phyloP scores from a whole-genome alignment of 37 sponge, comb jelly and placozoan species.

The Geodia barretti region DNA sequence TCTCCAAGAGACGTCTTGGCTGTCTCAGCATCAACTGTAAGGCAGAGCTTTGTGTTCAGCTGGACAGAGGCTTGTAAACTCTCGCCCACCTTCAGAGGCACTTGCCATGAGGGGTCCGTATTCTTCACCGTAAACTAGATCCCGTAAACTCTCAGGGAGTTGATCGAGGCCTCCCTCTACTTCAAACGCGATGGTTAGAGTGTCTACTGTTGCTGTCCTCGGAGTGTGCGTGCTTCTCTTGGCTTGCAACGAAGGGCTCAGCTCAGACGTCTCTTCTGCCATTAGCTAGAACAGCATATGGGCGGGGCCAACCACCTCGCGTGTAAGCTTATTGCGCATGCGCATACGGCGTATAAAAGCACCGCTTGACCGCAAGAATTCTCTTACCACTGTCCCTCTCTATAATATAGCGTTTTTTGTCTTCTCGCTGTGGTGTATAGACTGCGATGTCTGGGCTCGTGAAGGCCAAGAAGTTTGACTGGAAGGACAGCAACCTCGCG shows the following conservation, averaged over 20 bases:
- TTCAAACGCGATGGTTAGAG: background rate
- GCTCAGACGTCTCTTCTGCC: background rate
- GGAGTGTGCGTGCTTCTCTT: too few relatives aligned
- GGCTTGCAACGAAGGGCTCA: background rate
- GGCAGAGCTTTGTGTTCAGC: background rate
- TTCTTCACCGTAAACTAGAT: background rate
- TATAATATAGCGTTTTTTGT: too few relatives aligned
- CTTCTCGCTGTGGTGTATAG: background rate
- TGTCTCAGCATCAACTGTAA: background rate
- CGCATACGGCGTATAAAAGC: constrained; percentile 3
- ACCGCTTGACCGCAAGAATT: too few relatives aligned
- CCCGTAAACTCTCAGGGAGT: background rate
- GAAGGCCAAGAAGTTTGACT: constrained; percentile 96
- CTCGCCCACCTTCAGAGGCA: background rate
- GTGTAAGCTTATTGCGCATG: constrained; percentile 13
- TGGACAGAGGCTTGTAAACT: background rate
- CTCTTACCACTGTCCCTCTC: background rate
- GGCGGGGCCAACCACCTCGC: background rate
- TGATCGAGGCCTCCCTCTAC: background rate
- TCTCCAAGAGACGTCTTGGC: background rate
- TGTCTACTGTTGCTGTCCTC: background rate
- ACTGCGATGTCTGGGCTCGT: constrained; percentile 71
- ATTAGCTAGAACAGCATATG: constrained; percentile 5
- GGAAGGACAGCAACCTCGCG: constrained; percentile 98
- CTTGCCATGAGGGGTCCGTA: background rate